Evolutionary conservation across 2,888 invertebrate species (phyloP).

Genomic region (Drosophila neotestacea): DNA sequence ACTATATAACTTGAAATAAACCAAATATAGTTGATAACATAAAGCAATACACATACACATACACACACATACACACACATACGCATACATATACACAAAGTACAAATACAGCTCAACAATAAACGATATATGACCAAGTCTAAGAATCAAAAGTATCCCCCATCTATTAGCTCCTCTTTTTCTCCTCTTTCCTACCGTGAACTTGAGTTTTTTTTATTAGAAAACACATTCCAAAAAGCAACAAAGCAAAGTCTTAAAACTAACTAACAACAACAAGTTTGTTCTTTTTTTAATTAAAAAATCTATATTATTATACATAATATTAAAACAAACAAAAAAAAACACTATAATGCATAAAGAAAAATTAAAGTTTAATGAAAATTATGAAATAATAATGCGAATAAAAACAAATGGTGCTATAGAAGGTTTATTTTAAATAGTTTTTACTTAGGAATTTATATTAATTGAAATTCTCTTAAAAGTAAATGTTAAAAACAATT

Average conservation of each 20-base stretch:
- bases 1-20: conserved; percentile 59
- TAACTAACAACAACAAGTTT: conserved; percentile 56
- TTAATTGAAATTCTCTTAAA: conserved; percentile 49
- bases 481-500: conserved; percentile 63
- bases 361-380: conserved; percentile 43
- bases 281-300: conserved; percentile 48
- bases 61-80: conserved; percentile 34
- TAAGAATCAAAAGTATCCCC: conserved; percentile 23
- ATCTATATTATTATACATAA: conserved; percentile 25
- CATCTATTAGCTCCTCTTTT: conserved; percentile 17
- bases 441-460: conserved; percentile 62
- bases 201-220: conserved; percentile 64
- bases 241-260: conserved; percentile 79
- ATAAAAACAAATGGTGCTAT: conserved; percentile 80
- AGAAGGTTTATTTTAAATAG: conserved; percentile 82
- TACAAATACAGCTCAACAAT: conserved; percentile 63
- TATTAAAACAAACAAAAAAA: conserved; percentile 24
- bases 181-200: conserved; percentile 21
- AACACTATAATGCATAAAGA: conserved; percentile 41
- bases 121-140: conserved; percentile 39
- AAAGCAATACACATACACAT: conserved; percentile 44
- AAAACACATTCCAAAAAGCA: conserved; percentile 81
- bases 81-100: conserved; percentile 58
- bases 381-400: conserved; percentile 73
- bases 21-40: conserved; percentile 75